These are phyloP conservation scores for Montipora efflorescens DNA, from an alignment of 64 coral and sea anemone genomes.

Conservation along the genomic window DNA sequence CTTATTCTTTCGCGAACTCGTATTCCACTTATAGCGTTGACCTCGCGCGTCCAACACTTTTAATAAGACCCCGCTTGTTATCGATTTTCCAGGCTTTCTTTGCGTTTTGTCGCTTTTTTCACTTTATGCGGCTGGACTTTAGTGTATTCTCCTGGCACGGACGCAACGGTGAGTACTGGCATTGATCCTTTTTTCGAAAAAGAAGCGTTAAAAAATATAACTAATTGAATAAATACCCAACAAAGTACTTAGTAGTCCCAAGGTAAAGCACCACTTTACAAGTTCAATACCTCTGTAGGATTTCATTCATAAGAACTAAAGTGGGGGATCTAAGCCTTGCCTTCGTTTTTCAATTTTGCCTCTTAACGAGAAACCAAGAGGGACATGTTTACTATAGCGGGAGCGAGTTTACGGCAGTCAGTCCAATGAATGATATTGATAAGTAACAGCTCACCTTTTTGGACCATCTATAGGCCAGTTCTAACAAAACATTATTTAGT, in stretches of 20 bases:
- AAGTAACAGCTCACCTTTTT: background rate
- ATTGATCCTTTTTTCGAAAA: background rate
- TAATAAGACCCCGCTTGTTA: background rate
- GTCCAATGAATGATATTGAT: no score
- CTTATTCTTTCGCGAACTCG: background rate
- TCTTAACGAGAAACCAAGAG: background rate
- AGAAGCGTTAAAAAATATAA: background rate
- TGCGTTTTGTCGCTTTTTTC: constrained; percentile 23
- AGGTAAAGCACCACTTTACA: background rate
- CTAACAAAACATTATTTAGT: background rate
- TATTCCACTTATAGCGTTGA: background rate
- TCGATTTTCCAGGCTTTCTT: constrained; percentile 15
- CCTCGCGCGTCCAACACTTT: background rate
- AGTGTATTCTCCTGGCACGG: background rate
- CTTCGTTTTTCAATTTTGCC: background rate
- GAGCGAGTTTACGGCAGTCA: background rate
- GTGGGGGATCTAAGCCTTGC: no score
- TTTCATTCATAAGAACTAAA: background rate
- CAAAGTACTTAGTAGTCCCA: background rate
- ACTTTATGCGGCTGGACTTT: background rate
- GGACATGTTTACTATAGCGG: background rate
- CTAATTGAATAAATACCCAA: background rate
- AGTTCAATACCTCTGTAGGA: background rate
- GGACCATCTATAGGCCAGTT: background rate
- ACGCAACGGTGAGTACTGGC: background rate